Evolutionary conservation across 2,888 invertebrate species (phyloP), one percentile per base, ranked within the genome.

Genomic region (Lumbricus terrestris): DNA sequence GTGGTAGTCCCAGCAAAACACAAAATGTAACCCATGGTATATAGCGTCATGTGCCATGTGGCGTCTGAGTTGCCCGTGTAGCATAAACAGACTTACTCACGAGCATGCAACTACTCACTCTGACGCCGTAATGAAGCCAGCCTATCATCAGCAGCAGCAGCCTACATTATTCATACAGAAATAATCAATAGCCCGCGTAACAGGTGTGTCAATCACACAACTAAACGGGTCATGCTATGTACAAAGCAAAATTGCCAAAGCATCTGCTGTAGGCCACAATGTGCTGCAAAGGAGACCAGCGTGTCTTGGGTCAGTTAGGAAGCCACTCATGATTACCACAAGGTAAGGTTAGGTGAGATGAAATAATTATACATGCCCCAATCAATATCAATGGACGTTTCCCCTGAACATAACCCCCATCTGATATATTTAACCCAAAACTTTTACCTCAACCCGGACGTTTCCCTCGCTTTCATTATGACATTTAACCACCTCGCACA

Each of bases 151-250:
- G n/a, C n/a, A 40, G 69, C 40, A 40, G n/a, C n/a, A 40, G 69
- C 69, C 69, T 69, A 69, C 69, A 69, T 69, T 69, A 69, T 69
- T 69, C 69, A 69, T 69, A 69, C 29, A 29, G 69, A 69, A 69
- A 69, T 69, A 69, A 69, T 69, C 69, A 69, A 69, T 69, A 69
- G 69, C 69, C 69, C 29, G 69, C 2, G 69, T 69, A 69, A 69
- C 69, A 69, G 69, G 69, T 69, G 69, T 69, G 69, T 69, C 69
- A 69, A 69, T 69, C 69, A 69, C n/a, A 69, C 69, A n/a, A 69
- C 69, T 69, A 69, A 69, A 69, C n/a, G 69, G 69, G 69, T 69
- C 69, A n/a, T 69, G 69, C n/a, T 69, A n/a, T n/a, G n/a, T n/a
- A n/a, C 29, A n/a, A 69, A n/a, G 69, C n/a, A 69, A n/a, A 69